These are phyloP conservation scores for Tetragnatha versicolor DNA, from an alignment of 1,140 invertebrate genomes.

Conservation along the genomic window DNA sequence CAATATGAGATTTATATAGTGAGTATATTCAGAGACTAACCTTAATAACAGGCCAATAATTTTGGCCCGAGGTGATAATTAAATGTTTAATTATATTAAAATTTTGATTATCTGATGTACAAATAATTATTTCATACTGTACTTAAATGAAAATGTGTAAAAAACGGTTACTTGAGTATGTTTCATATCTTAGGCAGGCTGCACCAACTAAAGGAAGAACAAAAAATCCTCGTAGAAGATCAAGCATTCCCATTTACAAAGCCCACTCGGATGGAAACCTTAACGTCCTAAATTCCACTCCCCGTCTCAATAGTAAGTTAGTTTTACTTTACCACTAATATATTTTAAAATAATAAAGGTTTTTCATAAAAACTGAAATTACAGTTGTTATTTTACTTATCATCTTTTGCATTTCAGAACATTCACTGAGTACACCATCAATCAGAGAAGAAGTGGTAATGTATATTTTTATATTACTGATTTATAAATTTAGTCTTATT, in stretches of 20 bases:
- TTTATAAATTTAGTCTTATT: neutral
- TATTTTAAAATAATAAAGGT: neutral
- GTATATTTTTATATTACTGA: neutral
- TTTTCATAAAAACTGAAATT: neutral
- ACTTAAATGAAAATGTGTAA: too few species aligned
- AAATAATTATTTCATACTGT: too few species aligned
- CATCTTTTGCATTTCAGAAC: neutral
- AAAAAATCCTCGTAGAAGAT: neutral
- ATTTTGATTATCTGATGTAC: too few species aligned
- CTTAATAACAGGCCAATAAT: too few species aligned
- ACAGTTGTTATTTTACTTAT: neutral
- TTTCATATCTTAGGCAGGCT: slow-evolving; percentile 31
- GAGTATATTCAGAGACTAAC: too few species aligned
- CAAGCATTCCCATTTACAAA: slow-evolving; percentile 40
- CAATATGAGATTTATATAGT: too few species aligned
- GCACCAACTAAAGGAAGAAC: slow-evolving; percentile 1
- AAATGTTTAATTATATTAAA: too few species aligned
- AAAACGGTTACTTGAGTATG: too few species aligned
- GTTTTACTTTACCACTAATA: neutral
- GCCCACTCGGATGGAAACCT: slow-evolving; percentile 31
- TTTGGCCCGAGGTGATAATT: too few species aligned
- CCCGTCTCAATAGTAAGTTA: slow-evolving; percentile 27
- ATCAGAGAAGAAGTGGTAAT: slow-evolving; percentile 12
- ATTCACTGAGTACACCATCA: slow-evolving; percentile 21
- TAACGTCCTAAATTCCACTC: neutral